Conservation (phyloP, 2,797 vertebrate species). For the Rhinogobio ventralis region DNA sequence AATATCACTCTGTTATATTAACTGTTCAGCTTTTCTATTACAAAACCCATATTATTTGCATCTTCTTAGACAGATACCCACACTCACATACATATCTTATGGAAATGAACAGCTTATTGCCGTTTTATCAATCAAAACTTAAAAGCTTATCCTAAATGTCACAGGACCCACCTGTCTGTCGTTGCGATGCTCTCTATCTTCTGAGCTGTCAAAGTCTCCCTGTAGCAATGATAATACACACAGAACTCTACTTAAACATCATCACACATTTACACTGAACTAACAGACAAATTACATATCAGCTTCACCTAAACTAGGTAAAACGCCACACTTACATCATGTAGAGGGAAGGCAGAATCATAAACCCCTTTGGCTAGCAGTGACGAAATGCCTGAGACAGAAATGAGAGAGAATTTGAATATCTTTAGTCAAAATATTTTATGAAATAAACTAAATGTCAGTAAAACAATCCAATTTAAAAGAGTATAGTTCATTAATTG, state of each 20-base stretch:
- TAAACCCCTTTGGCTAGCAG: conserved; percentile 93
- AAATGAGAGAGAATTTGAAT: conserved; percentile 15
- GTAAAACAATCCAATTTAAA: not conserved
- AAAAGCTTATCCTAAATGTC: conserved; percentile 29
- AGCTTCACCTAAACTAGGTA: not conserved
- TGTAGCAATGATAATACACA: conserved; percentile 64
- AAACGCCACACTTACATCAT: conserved; percentile 85
- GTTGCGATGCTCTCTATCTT: conserved; percentile 83
- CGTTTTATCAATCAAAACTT: conserved; percentile 40
- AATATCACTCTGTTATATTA: not conserved
- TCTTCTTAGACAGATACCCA: conserved; percentile 3
- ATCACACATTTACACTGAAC: not conserved
- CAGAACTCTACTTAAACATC: not conserved
- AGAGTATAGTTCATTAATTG: not conserved
- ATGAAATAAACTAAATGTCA: not conserved
- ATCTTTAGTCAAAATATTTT: not conserved
- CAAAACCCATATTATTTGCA: not conserved
- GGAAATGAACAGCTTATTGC: conserved; percentile 14
- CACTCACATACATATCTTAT: conserved; percentile 26
- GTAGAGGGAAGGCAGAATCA: conserved; percentile 92
- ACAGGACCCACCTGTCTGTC: conserved; percentile 89
- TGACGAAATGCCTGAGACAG: conserved; percentile 86
- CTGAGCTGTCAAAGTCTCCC: conserved; percentile 89
- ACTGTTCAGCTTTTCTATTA: not conserved
- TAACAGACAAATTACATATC: not conserved